A percentile compares a stretch with the other conserved stretches of the same genome.
Evolutionary conservation across 2,113 vertebrate species (phyloP).

Genomic region (Kryptolebias marmoratus): DNA sequence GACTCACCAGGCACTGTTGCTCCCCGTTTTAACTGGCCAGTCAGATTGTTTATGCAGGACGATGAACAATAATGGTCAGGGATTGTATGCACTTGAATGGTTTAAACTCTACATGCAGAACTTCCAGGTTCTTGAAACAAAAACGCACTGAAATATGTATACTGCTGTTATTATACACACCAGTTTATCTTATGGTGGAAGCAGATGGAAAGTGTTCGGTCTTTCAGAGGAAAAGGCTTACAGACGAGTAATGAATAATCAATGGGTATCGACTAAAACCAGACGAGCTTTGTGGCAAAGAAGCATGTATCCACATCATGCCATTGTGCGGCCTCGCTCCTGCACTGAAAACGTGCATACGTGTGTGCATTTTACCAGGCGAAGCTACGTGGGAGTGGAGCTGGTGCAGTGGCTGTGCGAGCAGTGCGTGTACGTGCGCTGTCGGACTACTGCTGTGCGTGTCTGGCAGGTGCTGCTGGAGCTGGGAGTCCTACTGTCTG

Average conservation of each 20-base stretch:
- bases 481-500: slow-evolving; percentile 93
- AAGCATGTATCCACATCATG: slow-evolving; percentile 12
- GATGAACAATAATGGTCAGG: neutral
- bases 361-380: slow-evolving; percentile 79
- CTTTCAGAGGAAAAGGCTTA: slow-evolving; percentile 60
- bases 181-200: slow-evolving; percentile 17
- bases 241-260: slow-evolving; percentile 68
- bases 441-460: slow-evolving; percentile 87
- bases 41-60: slow-evolving; percentile 29
- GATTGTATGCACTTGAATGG: slow-evolving; percentile 22
- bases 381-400: slow-evolving; percentile 93
- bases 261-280: slow-evolving; percentile 65
- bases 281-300: slow-evolving; percentile 34
- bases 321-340: slow-evolving; percentile 15
- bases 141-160: slow-evolving; percentile 8
- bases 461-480: slow-evolving; percentile 97
- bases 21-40: slow-evolving; percentile 29
- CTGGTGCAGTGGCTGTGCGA: slow-evolving; percentile 96
- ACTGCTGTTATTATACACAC: neutral
- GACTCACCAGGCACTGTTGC: slow-evolving; percentile 31
- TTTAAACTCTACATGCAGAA: neutral
- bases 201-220: slow-evolving; percentile 41
- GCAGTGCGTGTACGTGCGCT: slow-evolving; percentile 91
- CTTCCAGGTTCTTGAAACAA: slow-evolving; percentile 25
- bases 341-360: slow-evolving; percentile 39